Evolutionary conservation across 2,113 vertebrate genomes (phyloP), one percentile per base, ranked within the genome.

Genomic region (Chloroceryle aenea): DNA sequence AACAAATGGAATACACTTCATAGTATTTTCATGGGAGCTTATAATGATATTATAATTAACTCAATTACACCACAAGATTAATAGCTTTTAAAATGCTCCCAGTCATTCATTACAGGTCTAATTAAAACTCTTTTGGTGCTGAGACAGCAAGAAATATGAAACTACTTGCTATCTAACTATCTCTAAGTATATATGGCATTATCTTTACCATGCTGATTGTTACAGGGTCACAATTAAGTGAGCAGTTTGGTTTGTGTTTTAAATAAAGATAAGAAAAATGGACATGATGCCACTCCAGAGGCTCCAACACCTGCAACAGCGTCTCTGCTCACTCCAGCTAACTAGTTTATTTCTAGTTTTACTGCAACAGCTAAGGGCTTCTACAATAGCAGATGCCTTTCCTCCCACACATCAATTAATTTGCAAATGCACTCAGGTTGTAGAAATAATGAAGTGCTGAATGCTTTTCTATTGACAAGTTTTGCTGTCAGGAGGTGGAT

Each of bases 381-480:
- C 96, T 97, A 97, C 95, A 98, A 97, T 91, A 98, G 97, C 98
- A 98, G 98, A 98, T 98, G 98, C 98, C 95, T 97, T 95, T 91
- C 98, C 97, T 97, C 98, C 98, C 95, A 98, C 98, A 89, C 98
- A 89, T 95, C 98, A 98, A 98, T 98, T 98, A 98, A 98, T 98
- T 85, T 98, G 98, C 97, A 98, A 97, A 98, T 97, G 96, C 96
- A 90, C 98, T 98, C 97, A 98, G 98, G 98, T 98, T 97, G 97
- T 90, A 97, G 97, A 97, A 97, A 98, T 98, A 98, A 98, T 97
- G 97, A 98, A 98, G 97, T 75, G 90, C 93, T 14, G 96, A 94
- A 87, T 71, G 97, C 96, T 86, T 96, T 84, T 76, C 93, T 91
- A 85, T 94, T 91, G 97, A 97, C 76, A 96, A 95, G 96, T 73